Base-by-base conservation (phyloP, 2,888 invertebrate genomes). In the Crepidodera aurea region DNA sequence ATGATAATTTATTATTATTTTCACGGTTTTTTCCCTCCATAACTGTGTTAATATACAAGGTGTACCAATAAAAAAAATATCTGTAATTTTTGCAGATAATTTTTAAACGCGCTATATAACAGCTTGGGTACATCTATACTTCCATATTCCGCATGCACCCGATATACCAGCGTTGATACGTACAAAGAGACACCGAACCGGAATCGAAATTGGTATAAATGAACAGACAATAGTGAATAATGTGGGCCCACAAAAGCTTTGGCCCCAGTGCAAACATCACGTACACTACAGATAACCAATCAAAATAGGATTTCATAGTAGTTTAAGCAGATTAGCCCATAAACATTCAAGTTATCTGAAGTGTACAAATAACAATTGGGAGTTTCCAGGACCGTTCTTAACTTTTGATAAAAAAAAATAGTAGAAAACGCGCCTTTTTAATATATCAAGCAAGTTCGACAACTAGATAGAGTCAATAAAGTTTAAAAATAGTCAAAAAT, bases 251-350 rank as follows among this genome's bases (percentile, higher is more conserved):
- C 51, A 40, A 44, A 59, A 64, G 63, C 62, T 56, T 37, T 53
- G 56, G 61, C 29, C 37, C n/a, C 46, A 54, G 59, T 69, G 65
- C 65, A 66, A 64, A 62, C 67, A 62, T 62, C 69, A 69, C 67
- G 69, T 67, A 62, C 70, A 63, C 64, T 55, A 40, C 67, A 65
- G 71, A 71, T 71, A 71, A 69, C 71, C 61, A 64, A 69, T 71
- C 68, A 60, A 69, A 71, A 68, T 69, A 62, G 67, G 65, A 69
- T 67, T 66, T 66, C 60, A 59, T 59, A 56, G 50, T 34, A 50
- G 57, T 67, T 66, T 65, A 63, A 66, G 65, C 64, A 59, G 68
- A 66, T 66, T 62, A 61, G 27, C 42, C 53, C 54, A 66, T 65
- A 65, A 68, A 66, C 66, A 65, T 65, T 50, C 18, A 50, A 56